Conservation (phyloP, 1,140 invertebrate species). For the Nylanderia fulva region DNA sequence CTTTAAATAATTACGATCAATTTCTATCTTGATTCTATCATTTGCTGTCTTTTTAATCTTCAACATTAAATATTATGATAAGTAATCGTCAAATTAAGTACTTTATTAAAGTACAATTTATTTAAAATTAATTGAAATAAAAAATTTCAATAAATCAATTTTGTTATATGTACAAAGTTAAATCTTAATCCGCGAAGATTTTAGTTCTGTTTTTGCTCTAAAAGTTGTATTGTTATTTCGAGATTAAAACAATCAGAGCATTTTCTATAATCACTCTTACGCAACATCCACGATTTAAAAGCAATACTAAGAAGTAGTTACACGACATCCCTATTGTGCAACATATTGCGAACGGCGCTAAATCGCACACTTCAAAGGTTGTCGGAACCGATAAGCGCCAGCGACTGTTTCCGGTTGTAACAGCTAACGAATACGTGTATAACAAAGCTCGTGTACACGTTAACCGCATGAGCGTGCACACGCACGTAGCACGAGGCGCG, state of each 20-base stretch:
- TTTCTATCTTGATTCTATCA: neutral
- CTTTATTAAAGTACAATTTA: neutral
- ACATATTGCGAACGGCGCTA: constrained; percentile 15
- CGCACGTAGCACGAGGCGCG: neutral
- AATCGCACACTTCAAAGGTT: constrained; percentile 45
- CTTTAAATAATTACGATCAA: neutral
- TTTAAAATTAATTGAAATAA: neutral
- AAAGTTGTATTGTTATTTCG: too few relatives aligned
- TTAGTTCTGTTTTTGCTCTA: too few relatives aligned
- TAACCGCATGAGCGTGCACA: constrained; percentile 23
- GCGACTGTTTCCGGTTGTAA: constrained; percentile 20
- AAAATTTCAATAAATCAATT: too few relatives aligned
- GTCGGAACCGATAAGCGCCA: neutral
- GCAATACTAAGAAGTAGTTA: neutral
- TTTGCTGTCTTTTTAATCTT: neutral
- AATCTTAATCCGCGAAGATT: neutral
- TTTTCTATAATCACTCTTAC: neutral
- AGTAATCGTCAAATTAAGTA: neutral
- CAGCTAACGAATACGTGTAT: neutral
- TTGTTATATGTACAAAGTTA: neutral
- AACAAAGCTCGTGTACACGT: constrained; percentile 26
- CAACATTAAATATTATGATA: neutral
- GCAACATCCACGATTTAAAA: neutral
- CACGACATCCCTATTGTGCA: neutral
- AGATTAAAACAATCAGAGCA: neutral